Evolutionary conservation across 1,140 invertebrate species (phyloP).

Genomic region (Diachasmimorpha longicaudata): DNA sequence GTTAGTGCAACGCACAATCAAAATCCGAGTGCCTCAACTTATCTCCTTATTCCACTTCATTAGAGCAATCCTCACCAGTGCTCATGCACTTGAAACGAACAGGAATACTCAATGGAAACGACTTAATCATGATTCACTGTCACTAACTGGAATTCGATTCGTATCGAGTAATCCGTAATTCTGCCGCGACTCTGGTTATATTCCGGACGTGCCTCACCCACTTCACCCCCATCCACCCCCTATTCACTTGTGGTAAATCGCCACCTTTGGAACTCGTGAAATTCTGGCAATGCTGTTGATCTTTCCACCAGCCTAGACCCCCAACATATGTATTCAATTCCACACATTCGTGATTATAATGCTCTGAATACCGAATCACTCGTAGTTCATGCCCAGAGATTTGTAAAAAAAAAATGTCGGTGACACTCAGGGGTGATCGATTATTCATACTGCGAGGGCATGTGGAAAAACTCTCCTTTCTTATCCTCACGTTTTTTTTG

Average conservation of each 20-base stretch:
- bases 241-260: not conserved
- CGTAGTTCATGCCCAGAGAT: not conserved
- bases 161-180: slow-evolving; percentile 6
- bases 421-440: not conserved
- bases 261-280: not conserved
- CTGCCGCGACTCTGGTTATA: not conserved
- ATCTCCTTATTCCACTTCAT: slow-evolving; percentile 3
- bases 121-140: not conserved
- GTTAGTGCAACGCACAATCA: not conserved
- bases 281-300: slow-evolving; percentile 7
- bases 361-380: not conserved
- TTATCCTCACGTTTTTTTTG: too few relatives aligned
- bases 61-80: not conserved
- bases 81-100: not conserved
- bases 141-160: not conserved
- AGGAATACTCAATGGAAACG: not conserved
- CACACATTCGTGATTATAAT: not conserved
- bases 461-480: too few relatives aligned
- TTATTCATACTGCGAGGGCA: not conserved
- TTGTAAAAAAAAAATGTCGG: not conserved
- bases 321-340: slow-evolving; percentile 5
- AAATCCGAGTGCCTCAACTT: not conserved
- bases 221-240: not conserved
- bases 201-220: not conserved
- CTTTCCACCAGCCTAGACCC: not conserved